A percentile compares a stretch with the other conserved stretches of the same genome.
These are phyloP conservation scores for Tholera decimalis DNA, from an alignment of 2,888 invertebrate species.

Conservation along the genomic window DNA sequence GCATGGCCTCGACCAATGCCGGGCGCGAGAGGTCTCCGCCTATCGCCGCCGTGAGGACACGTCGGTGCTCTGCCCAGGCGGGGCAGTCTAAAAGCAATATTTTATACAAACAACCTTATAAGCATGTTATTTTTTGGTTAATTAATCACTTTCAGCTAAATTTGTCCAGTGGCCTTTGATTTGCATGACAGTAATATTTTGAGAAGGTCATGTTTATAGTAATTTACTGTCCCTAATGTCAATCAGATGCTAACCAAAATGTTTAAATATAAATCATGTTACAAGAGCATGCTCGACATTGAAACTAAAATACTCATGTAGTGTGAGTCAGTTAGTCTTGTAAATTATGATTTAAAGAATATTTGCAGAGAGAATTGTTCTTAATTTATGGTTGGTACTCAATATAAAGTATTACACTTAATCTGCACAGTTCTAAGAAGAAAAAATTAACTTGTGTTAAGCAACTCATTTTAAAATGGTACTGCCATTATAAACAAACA, in stretches of 20 bases:
- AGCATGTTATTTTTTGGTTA: neutral
- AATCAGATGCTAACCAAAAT: constrained; percentile 27
- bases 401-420: neutral
- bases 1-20: no score
- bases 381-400: neutral
- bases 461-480: no score
- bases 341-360: constrained; percentile 4
- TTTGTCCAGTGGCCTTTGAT: constrained; percentile 10
- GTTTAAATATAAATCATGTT: constrained; percentile 32
- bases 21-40: no score
- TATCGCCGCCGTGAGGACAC: no score
- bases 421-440: neutral
- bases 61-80: no score
- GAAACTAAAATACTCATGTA: neutral
- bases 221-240: neutral
- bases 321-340: constrained; percentile 2
- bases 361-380: neutral
- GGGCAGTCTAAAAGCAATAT: no score
- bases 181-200: constrained; percentile 19
- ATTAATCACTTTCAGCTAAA: neutral
- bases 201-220: constrained; percentile 13
- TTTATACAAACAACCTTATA: no score
- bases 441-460: neutral
- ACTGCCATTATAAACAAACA: no score
- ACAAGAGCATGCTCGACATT: constrained; percentile 24